Evolutionary conservation across 2,888 invertebrate genomes (phyloP), one percentile per base, ranked within the genome.

Genomic region (Odontocolon sp.): DNA sequence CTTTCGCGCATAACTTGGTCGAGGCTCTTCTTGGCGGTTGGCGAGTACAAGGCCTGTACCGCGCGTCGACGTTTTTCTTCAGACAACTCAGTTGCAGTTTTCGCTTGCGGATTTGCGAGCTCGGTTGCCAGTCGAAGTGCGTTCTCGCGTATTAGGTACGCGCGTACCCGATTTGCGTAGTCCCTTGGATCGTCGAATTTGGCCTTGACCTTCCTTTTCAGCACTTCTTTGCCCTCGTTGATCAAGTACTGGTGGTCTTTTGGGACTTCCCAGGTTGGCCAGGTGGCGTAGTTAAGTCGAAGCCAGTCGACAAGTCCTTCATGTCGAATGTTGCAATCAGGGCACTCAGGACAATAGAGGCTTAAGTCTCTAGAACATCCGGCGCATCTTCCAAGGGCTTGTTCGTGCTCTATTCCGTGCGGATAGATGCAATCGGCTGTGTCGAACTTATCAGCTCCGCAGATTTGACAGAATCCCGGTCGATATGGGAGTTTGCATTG

Each of bases 401-500:
- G 14, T 14, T 67, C 71, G 31, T 77, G 66, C 23, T 72, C 71
- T 1, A 71, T 59, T 4, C 71, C n/a, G n/a, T n/a, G n/a, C n/a
- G n/a, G n/a, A n/a, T n/a, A n/a, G n/a, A n/a, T n/a, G n/a, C n/a
- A n/a, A n/a, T n/a, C n/a, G n/a, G n/a, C n/a, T n/a, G n/a, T n/a
- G n/a, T n/a, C n/a, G n/a, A n/a, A n/a, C n/a, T n/a, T n/a, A n/a
- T n/a, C n/a, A n/a, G n/a, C n/a, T n/a, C n/a, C n/a, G n/a, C n/a
- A n/a, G n/a, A n/a, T 57, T 1, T 68, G 67, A 9, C 56, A 68
- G 21, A 68, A 54, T 8, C 54, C 75, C 0, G 75, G 75, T 16
- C 57, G 18, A 14, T 64, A 76, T 6, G 69, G 70, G 0, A 70
- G n/a, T 4, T 2, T 2, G 21, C 69, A 66, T 2, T 57, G 45